These are phyloP conservation scores for Sphaerophoria rueppellii DNA, from an alignment of 2,888 invertebrate genomes.

Conservation along the genomic window DNA sequence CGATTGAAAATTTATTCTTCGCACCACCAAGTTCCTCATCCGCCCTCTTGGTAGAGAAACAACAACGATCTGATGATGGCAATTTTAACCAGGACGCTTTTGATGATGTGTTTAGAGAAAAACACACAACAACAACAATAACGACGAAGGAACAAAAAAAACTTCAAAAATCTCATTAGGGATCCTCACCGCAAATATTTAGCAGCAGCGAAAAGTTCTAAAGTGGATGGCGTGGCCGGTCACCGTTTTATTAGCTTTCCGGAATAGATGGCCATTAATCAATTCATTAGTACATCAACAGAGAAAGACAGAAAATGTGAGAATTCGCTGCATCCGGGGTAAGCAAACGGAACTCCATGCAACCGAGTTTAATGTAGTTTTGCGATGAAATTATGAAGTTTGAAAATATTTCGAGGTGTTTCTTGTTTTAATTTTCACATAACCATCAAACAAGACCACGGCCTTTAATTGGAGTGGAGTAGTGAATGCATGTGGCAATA, in stretches of 20 bases:
- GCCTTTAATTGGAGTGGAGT: slow-evolving; percentile 1
- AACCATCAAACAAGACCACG: background rate
- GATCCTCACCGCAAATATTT: slow-evolving; percentile 58
- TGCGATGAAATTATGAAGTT: slow-evolving; percentile 36
- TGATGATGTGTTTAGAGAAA: slow-evolving; percentile 52
- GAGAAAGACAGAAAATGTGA: background rate
- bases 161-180: slow-evolving; percentile 69
- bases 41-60: no score
- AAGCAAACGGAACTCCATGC: background rate
- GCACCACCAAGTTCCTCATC: slow-evolving; percentile 2
- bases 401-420: slow-evolving; percentile 14
- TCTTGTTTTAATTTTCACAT: background rate
- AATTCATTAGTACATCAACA: slow-evolving; percentile 47
- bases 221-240: slow-evolving; percentile 47
- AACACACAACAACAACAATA: no score
- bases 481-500: background rate
- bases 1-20: slow-evolving; percentile 44
- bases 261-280: slow-evolving; percentile 59
- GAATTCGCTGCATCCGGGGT: no score
- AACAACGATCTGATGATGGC: slow-evolving; percentile 12
- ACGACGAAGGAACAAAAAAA: slow-evolving; percentile 15
- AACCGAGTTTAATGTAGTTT: slow-evolving; percentile 8
- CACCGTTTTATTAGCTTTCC: slow-evolving; percentile 67
- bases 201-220: slow-evolving; percentile 47
- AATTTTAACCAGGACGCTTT: slow-evolving; percentile 39